These are phyloP conservation scores for Spheniscus humboldti DNA, from an alignment of 2,797 vertebrate genomes.

Conservation along the genomic window DNA sequence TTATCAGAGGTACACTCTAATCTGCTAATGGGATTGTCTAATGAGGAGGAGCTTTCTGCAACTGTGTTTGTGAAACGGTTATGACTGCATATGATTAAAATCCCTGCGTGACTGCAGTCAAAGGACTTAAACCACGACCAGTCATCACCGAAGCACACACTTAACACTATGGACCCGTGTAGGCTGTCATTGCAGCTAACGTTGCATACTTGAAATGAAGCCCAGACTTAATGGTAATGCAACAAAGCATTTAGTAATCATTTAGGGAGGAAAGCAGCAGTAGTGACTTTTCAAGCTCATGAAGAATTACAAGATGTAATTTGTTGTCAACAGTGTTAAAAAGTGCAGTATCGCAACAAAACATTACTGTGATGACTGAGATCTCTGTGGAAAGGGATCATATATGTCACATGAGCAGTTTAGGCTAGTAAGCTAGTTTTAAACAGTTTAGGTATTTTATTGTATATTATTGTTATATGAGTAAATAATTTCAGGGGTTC, in stretches of 20 bases:
- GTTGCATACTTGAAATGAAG: neutral
- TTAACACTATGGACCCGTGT: accelerated
- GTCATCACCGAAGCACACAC: neutral
- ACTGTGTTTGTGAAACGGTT: too few species aligned
- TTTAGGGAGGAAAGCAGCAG: neutral
- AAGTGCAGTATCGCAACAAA: neutral
- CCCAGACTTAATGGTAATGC: neutral
- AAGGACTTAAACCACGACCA: neutral
- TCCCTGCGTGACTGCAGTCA: neutral
- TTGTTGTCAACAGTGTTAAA: neutral
- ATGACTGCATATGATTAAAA: neutral
- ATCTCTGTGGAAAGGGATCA: neutral
- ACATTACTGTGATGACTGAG: too few species aligned
- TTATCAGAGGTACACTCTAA: neutral
- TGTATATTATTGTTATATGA: accelerated
- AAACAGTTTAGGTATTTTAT: neutral
- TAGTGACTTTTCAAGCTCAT: neutral
- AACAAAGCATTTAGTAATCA: neutral
- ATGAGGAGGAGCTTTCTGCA: neutral
- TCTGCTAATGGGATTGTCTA: neutral
- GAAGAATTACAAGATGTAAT: neutral
- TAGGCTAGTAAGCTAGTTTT: neutral
- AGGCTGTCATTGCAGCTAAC: neutral
- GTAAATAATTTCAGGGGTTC: neutral
- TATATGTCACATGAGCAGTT: neutral